Base-by-base conservation (phyloP, 2,888 invertebrate genomes). In the Gastracanthus pulcherrimus region DNA sequence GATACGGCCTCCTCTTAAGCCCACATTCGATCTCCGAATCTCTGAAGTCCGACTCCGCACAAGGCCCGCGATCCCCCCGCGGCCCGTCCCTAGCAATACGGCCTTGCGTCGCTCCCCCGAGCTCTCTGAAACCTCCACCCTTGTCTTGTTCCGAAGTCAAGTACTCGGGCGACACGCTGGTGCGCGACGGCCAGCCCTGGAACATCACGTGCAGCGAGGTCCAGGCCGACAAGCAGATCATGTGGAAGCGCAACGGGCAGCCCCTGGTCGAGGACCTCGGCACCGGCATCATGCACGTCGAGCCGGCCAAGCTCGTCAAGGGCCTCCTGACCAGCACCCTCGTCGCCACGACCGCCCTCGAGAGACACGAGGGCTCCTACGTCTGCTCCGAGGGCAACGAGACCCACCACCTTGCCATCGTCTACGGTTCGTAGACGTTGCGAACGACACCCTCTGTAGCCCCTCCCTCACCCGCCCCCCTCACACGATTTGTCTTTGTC, bases 171-270 rank as follows among this genome's bases (percentile, higher is more conserved):
- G 82, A 86, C 60, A 5, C 80, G 80, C 62, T 64, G 76, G 87
- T 91, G 38, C 85, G 82, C 76, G 86, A 88, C 82, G 89, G 88
- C 66, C 85, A 88, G 70, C 76, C 88, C 45, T 91, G 91, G 91
- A 86, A 80, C 70, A 90, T 91, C 84, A 86, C 85, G 64, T 91
- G 91, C 84, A 86, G 82, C 69, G 87, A 85, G 23, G 84, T 89
- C 74, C 83, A 85, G 64, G 66, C 84, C 7, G 84, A 84, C 69
- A 85, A 88, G 64, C 76, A 62, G 79, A 86, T 91, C 83, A 85
- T 84, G 71, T 91, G 91, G 91, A 91, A 89, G 78, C 88, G 88
- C 81, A 89, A 91, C 78, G 90, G 88, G 64, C 85, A 87, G 66
- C 83, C 86, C 23, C 82, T 90, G 70, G 70, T 34, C 34, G 86